Percentiles rank a stretch among this genome's conserved stretches.
Conservation (phyloP, 2,888 invertebrate species). For the Imbricaverruca yamaguchii region DNA sequence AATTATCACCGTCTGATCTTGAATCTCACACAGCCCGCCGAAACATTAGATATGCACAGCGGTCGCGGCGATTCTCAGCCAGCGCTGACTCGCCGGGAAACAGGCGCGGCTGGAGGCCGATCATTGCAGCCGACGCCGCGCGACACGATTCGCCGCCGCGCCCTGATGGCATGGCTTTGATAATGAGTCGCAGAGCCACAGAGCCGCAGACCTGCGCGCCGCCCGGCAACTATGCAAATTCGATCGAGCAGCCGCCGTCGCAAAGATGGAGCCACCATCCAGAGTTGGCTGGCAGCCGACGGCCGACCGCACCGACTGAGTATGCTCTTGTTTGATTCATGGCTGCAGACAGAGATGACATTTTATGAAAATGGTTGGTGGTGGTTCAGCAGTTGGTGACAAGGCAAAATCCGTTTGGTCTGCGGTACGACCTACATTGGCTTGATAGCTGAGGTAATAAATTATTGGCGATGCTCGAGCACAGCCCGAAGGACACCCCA, state of each 20-base stretch:
- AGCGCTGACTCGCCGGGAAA: neutral
- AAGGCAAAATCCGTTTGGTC: too few species aligned
- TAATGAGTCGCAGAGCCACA: neutral
- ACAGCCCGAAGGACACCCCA: too few species aligned
- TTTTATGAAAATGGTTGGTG: too few species aligned
- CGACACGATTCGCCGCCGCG: conserved; percentile 1
- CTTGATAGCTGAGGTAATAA: too few species aligned
- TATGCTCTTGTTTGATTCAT: too few species aligned
- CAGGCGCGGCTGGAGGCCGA: neutral
- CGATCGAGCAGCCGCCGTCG: neutral
- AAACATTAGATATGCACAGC: neutral
- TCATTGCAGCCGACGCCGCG: neutral
- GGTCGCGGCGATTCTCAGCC: neutral
- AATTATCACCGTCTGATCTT: neutral
- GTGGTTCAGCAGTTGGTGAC: too few species aligned
- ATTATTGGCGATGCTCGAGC: too few species aligned
- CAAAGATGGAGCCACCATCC: conserved; percentile 2
- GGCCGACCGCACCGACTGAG: neutral
- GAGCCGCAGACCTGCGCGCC: neutral
- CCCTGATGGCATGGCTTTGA: neutral
- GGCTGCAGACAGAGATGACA: too few species aligned
- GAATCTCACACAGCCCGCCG: conserved; percentile 9
- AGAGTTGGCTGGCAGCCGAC: neutral
- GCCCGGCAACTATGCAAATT: conserved; percentile 9
- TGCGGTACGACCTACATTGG: too few species aligned